Base-by-base conservation (phyloP, 2,888 invertebrate genomes). In the Melanostoma scalare region DNA sequence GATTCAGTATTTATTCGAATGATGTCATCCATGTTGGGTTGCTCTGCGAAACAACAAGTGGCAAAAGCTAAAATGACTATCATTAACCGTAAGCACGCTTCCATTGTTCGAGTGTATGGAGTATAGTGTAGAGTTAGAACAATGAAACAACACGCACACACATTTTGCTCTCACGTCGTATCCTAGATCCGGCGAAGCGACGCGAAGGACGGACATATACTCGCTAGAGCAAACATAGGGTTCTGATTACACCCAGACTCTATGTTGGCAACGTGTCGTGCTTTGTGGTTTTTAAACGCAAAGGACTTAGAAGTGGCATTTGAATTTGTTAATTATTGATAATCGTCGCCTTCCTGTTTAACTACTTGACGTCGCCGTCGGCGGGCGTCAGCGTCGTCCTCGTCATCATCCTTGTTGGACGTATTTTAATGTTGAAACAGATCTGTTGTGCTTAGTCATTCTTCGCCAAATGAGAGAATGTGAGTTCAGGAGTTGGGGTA, bases 281-380 rank as follows among this genome's bases (percentile, higher is more conserved):
- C 77, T 56, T 63, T 68, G 68, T 63, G 77, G 77, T 77, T 81
- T 81, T 76, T 55, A 81, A 81, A 55, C 36, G 67, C 61, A 61
- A 75, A 80, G 52, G 40, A 75, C 63, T 63, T 30, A 76, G 60
- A 69, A 71, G 80, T 81, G 58, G 65, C 61, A 77, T 82, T 82
- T 82, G 81, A 72, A 82, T 82, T 82, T 77, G 77, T 82, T 82
- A 77, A 82, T 82, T 82, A 82, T 82, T 82, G 81, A 82, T 82
- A 82, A 82, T 82, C 68, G 77, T 68, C 72, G 77, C 77, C 77
- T 77, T 77, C 81, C 73, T 82, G 81, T 77, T 75, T 46, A 60
- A 71, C 65, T 53, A 40, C 60, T 65, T n/a, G 30, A 68, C 46
- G 42, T 52, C n/a, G 56, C n/a, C 38, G n/a, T 35, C 36, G 35